Evolutionary conservation across 2,113 vertebrate genomes (phyloP), one percentile per base, ranked within the genome.

Genomic region (Cebidichthys violaceus): DNA sequence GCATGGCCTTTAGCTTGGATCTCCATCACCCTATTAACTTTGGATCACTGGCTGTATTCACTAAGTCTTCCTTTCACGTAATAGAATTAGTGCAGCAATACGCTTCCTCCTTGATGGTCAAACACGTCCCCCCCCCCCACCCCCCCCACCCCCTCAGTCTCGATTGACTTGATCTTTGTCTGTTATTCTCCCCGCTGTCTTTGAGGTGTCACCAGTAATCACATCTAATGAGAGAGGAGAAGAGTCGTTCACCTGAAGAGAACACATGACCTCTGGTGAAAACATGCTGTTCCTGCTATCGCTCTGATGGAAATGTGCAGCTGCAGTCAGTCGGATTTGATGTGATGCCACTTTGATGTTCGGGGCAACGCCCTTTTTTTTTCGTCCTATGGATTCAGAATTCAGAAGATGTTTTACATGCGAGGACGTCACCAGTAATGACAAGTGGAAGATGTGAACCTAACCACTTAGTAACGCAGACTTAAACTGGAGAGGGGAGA

Each of bases 41-140:
- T 82, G 92, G 93, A 94, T 94, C 92, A 93, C 91, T 92, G 91
- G 83, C 69, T 86, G 77, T 89, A 92, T 92, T 92, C 90, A 89
- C 80, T 77, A 77, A 85, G 79, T 72, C 71, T 85, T 85, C 82
- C 78, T 82, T 78, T 82, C 72, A 70, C 62, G 8, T 92, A 91
- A 91, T 90, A 83, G 90, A 93, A 95, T 95, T 92, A 93, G 91
- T 71, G 78, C 84, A 60, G 81, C 45, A 43, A 70, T 85, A 77
- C 61, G 57, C 31, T 80, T 70, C n/a, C 15, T 57, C 68, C 55
- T 64, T 75, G 79, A 83, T 83, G 85, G 83, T 84, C 87, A 87
- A 73, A 86, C 70, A 59, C 73, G 47, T 79, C 45, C 2, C 77
- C 45, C 47, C 14, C 1, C 68, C 68, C 77, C 81, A n/a, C n/a